A percentile compares a stretch with the other conserved stretches of the same genome.
phyloP scores from a whole-genome alignment of 2,888 invertebrate genomes.

The Cheilosia pagana region DNA sequence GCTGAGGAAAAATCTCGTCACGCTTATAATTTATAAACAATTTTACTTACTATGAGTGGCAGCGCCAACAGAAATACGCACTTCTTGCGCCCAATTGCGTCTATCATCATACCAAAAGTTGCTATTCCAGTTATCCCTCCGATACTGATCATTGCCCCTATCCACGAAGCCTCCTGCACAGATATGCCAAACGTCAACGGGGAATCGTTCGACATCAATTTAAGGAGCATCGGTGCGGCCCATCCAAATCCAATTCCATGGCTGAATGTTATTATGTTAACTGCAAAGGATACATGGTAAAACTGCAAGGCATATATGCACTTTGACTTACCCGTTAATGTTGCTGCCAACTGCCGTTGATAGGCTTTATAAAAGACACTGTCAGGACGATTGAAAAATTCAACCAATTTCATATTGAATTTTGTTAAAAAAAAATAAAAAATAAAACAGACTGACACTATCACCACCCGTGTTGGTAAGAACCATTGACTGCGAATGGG shows the following conservation, averaged over 20 bases:
- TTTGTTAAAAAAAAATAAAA: background rate
- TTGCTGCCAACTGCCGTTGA: slow-evolving; percentile 40
- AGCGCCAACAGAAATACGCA: slow-evolving; percentile 79
- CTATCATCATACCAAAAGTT: slow-evolving; percentile 78
- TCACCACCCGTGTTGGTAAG: background rate
- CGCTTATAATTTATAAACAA: background rate
- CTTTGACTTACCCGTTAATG: slow-evolving; percentile 40
- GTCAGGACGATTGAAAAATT: slow-evolving; percentile 32
- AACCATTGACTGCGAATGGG: slow-evolving; percentile 4
- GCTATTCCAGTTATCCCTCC: slow-evolving; percentile 81
- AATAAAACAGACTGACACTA: slow-evolving; percentile 10
- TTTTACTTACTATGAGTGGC: slow-evolving; percentile 80
- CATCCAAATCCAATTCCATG: slow-evolving; percentile 82
- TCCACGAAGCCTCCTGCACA: slow-evolving; percentile 81
- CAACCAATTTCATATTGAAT: slow-evolving; percentile 39
- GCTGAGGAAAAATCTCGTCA: too few species aligned
- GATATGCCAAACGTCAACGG: slow-evolving; percentile 79
- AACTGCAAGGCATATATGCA: background rate
- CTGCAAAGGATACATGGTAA: slow-evolving; percentile 75
- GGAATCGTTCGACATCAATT: slow-evolving; percentile 77
- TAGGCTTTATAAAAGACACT: slow-evolving; percentile 44
- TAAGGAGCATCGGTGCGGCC: slow-evolving; percentile 80
- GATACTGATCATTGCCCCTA: slow-evolving; percentile 79
- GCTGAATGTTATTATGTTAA: slow-evolving; percentile 80
- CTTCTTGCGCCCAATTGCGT: slow-evolving; percentile 80